Evolutionary conservation across 2,888 invertebrate genomes (phyloP).

Genomic region (Hartigia nigra): DNA sequence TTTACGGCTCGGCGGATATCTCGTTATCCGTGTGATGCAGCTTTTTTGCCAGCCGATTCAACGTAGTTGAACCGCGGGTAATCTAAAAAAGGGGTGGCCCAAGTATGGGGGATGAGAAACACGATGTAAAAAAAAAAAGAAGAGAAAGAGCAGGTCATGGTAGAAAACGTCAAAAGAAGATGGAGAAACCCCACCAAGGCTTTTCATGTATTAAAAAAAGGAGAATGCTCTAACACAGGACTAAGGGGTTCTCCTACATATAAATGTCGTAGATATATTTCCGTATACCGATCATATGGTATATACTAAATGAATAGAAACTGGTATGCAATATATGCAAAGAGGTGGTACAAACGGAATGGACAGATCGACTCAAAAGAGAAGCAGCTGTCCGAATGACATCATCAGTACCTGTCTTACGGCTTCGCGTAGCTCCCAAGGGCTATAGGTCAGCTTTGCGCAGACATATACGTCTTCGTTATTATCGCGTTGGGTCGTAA

Average conservation of each 20-base stretch:
- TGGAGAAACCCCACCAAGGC: background rate
- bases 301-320: background rate
- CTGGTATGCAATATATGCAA: background rate
- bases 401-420: slow-evolving; percentile 52
- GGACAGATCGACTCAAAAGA: slow-evolving; percentile 28
- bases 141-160: background rate
- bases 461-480: background rate
- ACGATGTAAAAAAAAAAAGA: too few relatives aligned
- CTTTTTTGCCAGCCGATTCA: background rate
- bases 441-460: slow-evolving; percentile 54
- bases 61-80: background rate
- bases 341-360: background rate
- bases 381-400: slow-evolving; percentile 31
- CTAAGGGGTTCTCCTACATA: background rate
- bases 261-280: background rate
- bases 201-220: background rate
- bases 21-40: background rate
- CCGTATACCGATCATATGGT: background rate
- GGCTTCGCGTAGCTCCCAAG: slow-evolving; percentile 44
- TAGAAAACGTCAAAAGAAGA: background rate
- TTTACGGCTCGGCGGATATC: too few relatives aligned
- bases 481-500: background rate
- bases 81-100: background rate
- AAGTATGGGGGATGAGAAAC: background rate
- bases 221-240: background rate